Conservation (phyloP, 2,797 vertebrate species). For the Tokudaia tokunoshimensis region DNA sequence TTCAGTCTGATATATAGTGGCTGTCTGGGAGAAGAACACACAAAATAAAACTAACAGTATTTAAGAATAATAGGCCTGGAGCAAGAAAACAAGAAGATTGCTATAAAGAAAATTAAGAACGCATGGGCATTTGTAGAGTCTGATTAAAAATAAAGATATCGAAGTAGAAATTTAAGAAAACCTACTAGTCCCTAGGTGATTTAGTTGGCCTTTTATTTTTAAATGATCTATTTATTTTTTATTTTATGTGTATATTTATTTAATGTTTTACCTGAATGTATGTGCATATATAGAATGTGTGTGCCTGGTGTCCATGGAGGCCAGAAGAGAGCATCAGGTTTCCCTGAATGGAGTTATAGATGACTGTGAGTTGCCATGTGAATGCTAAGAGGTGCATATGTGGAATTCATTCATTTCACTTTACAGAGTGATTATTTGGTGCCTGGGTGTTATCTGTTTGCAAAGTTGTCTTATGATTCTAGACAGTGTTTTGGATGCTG, state of each 20-base stretch:
- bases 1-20: conserved; percentile 3
- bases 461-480: conserved; percentile 52
- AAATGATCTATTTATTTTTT: neutral
- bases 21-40: neutral
- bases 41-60: neutral
- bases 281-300: neutral
- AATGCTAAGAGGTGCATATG: neutral
- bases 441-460: neutral
- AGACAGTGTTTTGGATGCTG: conserved; percentile 4
- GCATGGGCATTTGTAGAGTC: neutral
- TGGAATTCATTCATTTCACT: neutral
- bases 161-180: conserved; percentile 46
- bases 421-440: neutral
- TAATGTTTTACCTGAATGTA: neutral
- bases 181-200: neutral
- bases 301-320: neutral
- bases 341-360: neutral
- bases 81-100: neutral
- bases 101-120: neutral
- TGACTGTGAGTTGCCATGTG: neutral
- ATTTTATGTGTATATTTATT: neutral
- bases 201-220: conserved; percentile 21
- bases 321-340: neutral
- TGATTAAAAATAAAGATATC: conserved; percentile 43
- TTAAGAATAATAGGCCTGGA: neutral